phyloP scores from a whole-genome alignment of 1,140 invertebrate species.

The Plectrocnemia conspersa region DNA sequence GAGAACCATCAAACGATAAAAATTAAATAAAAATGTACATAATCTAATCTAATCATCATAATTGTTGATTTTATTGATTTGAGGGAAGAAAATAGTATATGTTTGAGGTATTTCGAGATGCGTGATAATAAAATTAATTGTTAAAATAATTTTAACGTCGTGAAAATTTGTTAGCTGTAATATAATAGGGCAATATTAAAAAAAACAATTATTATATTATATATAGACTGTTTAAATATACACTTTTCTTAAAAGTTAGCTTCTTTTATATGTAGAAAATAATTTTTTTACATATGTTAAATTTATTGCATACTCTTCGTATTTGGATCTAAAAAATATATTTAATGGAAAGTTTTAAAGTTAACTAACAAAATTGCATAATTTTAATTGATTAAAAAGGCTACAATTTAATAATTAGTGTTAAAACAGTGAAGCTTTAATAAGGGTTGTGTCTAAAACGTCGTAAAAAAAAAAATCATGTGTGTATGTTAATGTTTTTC shows the following conservation, averaged over 20 bases:
- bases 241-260: no score
- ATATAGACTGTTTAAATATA: no score
- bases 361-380: background rate
- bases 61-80: background rate
- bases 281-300: no score
- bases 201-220: no score
- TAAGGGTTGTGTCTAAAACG: background rate
- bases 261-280: no score
- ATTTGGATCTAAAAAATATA: no score
- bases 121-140: background rate
- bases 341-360: background rate
- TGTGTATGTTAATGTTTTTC: background rate
- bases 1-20: background rate
- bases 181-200: no score
- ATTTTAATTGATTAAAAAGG: no score
- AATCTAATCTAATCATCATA: background rate
- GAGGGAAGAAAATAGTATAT: background rate
- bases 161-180: no score
- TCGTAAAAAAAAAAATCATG: background rate
- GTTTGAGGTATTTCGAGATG: background rate
- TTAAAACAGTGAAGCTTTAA: background rate
- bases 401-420: background rate
- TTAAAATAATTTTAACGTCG: background rate
- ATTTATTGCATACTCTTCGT: no score
- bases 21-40: no score